These are phyloP conservation scores for Globicephala melas DNA, from an alignment of 2,113 vertebrate genomes.

Conservation along the genomic window DNA sequence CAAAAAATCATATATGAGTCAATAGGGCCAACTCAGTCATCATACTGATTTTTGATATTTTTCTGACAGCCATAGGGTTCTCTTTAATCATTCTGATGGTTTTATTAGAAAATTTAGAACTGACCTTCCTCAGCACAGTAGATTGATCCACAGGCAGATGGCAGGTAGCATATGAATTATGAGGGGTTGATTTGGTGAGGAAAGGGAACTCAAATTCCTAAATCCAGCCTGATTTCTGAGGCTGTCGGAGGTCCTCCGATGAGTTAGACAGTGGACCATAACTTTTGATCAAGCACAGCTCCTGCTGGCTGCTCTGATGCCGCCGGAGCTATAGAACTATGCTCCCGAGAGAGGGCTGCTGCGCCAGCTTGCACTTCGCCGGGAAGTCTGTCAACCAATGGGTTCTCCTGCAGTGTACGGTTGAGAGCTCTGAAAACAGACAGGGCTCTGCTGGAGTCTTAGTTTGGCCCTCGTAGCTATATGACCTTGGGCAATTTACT, in stretches of 20 bases:
- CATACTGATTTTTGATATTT: not conserved
- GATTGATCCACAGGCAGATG: not conserved
- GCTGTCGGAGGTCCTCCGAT: not conserved
- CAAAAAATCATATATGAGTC: not conserved
- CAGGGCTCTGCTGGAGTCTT: not conserved
- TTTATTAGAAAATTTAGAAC: constrained; percentile 47
- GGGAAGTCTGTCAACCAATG: accelerated
- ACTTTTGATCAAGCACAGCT: not conserved
- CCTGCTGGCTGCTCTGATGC: not conserved
- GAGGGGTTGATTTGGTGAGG: not conserved
- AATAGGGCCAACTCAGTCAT: not conserved
- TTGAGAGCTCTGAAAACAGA: not conserved
- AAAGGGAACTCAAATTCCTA: not conserved
- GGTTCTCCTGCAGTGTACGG: not conserved
- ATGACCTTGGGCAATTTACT: not conserved
- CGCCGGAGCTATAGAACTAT: accelerated
- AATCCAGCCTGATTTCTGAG: not conserved
- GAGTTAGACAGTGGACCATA: not conserved
- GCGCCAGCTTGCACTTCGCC: not conserved
- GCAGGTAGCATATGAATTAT: not conserved
- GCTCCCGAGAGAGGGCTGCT: not conserved
- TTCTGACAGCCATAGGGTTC: not conserved
- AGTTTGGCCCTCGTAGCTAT: not conserved
- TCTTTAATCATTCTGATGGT: constrained; percentile 34
- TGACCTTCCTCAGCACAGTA: not conserved